Evolutionary conservation across 2,797 vertebrate species (phyloP), one percentile per base, ranked within the genome.

Genomic region (Sebastes vulpes): DNA sequence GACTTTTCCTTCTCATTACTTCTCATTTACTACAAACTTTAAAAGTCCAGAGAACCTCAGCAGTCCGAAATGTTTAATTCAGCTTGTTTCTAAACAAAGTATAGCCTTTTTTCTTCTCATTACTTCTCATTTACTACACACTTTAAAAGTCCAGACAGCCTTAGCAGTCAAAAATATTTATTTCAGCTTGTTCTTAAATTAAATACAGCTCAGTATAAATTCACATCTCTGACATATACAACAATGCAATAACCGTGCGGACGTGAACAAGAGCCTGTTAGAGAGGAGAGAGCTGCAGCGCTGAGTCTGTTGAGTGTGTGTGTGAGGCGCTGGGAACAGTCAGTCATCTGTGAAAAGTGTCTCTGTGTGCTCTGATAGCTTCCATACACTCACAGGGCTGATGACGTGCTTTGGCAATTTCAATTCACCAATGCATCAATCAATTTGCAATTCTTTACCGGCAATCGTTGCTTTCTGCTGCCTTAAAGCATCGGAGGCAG

Each of bases 361-460:
- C 75, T 42, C 57, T 66, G 52, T 72, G 58, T 58, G 73, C 64
- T 70, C 64, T 70, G 59, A 83, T 71, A 38, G 14, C 65, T 72
- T 68, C 75, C 20, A 56, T 57, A 64, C 35, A 26, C 65, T 81
- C 68, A 29, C 52, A 50, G 32, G 18, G 52, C 42, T 80, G 76
- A 86, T 82, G 61, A 73, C 29, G 5, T 32, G 68, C 64, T 23
- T 21, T 18, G n/a, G 35, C 67, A 69, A 73, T 81, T 80, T 72
- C 61, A 80, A 48, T 86, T 78, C 75, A 74, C 63, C 25, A 6
- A n/a, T 21, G 56, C 70, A 81, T 89, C 79, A 65, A 58, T 88
- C 77, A 83, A 20, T 81, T 72, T 72, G 32, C 50, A 68, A 29
- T 60, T 63, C 12, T 50, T 50, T 11, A 58, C 12, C 25, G 46